These are phyloP conservation scores for Drosophila pruinosa DNA, from an alignment of 1,140 invertebrate species.

Conservation along the genomic window DNA sequence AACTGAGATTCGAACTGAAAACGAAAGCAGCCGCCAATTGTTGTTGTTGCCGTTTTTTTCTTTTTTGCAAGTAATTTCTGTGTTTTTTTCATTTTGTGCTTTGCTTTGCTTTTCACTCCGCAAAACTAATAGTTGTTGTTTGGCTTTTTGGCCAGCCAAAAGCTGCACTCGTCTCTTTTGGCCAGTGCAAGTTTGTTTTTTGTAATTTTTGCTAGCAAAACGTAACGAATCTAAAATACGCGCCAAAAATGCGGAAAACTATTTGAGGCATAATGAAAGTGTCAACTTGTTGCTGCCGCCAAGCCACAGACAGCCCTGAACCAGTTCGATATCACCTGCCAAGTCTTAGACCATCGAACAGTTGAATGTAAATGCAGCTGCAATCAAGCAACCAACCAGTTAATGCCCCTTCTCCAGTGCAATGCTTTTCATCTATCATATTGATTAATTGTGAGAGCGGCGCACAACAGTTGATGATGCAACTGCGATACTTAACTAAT, in stretches of 20 bases:
- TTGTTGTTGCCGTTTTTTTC: conserved; percentile 13
- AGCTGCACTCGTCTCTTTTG: conserved; percentile 69
- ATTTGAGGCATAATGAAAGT: conserved; percentile 28
- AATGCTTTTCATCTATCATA: conserved; percentile 12
- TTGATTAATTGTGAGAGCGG: conserved; percentile 35
- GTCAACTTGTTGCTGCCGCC: conserved; percentile 21
- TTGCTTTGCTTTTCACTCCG: conserved; percentile 65
- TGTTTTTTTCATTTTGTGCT: conserved; percentile 26
- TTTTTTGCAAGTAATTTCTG: conserved; percentile 56
- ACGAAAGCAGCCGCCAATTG: conserved; percentile 61
- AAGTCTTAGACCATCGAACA: background rate
- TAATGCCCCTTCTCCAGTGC: background rate
- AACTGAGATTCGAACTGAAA: conserved; percentile 56
- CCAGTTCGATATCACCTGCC: conserved; percentile 40
- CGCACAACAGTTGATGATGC: conserved; percentile 26
- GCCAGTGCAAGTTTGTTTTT: conserved; percentile 50
- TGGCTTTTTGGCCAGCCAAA: conserved; percentile 59
- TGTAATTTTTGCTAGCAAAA: conserved; percentile 23
- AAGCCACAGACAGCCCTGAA: conserved; percentile 21
- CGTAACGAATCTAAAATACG: conserved; percentile 55
- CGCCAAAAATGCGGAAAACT: conserved; percentile 69
- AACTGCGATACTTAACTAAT: conserved; percentile 13
- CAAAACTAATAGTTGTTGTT: conserved; percentile 40
- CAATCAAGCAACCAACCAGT: conserved; percentile 1
- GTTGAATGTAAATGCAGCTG: conserved; percentile 16